phyloP scores from a whole-genome alignment of 2,797 vertebrate species.

The Gymnothorax reevesii region DNA sequence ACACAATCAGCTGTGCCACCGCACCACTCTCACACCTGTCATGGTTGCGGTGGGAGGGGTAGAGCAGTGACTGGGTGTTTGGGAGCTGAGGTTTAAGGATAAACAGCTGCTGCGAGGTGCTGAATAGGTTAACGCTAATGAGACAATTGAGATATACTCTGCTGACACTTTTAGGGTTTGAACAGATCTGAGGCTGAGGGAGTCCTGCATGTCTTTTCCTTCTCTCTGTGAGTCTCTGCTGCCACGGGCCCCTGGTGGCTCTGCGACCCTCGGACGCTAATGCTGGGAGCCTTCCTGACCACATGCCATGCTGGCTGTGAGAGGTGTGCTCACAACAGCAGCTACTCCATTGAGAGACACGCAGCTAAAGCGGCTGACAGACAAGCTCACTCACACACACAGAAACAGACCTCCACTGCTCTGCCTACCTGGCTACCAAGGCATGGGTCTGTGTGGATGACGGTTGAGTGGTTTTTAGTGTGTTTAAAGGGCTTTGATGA shows the following conservation, averaged over 20 bases:
- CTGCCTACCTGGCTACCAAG: not conserved
- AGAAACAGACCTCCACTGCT: not conserved
- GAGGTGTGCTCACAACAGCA: not conserved
- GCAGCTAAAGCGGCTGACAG: not conserved
- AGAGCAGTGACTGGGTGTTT: conserved; percentile 47
- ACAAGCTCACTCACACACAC: not conserved
- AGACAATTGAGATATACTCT: conserved; percentile 58
- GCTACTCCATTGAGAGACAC: not conserved
- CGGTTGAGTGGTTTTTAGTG: not conserved
- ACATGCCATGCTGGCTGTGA: not conserved
- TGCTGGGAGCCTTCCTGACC: not conserved
- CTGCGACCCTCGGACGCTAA: not conserved
- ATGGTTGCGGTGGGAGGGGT: conserved; percentile 22
- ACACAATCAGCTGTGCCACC: conserved; percentile 41
- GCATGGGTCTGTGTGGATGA: not conserved
- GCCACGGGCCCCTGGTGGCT: not conserved
- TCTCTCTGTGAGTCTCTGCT: not conserved
- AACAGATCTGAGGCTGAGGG: conserved; percentile 58
- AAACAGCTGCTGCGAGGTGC: conserved; percentile 53
- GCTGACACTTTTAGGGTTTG: conserved; percentile 62
- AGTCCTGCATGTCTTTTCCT: not conserved
- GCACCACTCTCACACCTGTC: conserved; percentile 27
- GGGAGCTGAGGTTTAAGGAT: conserved; percentile 27
- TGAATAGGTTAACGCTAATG: conserved; percentile 65
- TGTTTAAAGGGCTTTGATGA: not conserved